These are phyloP conservation scores for Myiozetetes cayanensis DNA, from an alignment of 2,113 vertebrate species.

Conservation along the genomic window DNA sequence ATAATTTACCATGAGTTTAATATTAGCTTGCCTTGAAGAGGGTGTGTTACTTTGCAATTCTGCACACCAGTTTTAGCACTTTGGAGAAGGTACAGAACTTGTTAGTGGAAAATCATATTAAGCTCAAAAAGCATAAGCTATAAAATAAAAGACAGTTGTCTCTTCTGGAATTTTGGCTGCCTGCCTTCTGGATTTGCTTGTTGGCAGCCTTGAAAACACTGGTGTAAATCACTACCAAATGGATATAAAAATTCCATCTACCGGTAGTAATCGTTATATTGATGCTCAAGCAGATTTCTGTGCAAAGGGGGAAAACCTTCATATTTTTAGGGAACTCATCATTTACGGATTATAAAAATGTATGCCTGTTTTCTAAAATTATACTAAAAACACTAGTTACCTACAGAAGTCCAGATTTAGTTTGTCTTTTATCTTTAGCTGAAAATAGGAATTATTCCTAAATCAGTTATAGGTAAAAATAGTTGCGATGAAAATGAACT, in stretches of 20 bases:
- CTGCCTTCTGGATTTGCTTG: slow-evolving; percentile 74
- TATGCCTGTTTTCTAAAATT: not conserved
- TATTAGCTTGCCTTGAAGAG: slow-evolving; percentile 68
- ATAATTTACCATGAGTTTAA: slow-evolving; percentile 67
- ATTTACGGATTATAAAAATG: slow-evolving; percentile 11
- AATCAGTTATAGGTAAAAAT: not conserved
- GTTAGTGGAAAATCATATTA: slow-evolving; percentile 78
- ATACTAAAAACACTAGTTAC: not conserved
- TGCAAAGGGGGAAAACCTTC: slow-evolving; percentile 18
- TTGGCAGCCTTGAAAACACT: slow-evolving; percentile 73
- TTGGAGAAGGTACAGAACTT: slow-evolving; percentile 73
- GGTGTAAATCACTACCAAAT: slow-evolving; percentile 80
- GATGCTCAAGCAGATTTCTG: slow-evolving; percentile 67
- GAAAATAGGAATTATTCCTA: not conserved
- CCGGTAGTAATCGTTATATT: slow-evolving; percentile 66
- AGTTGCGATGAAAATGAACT: not conserved
- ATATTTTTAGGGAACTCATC: slow-evolving; percentile 15
- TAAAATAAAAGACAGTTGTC: slow-evolving; percentile 81
- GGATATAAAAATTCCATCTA: slow-evolving; percentile 74
- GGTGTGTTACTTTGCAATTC: slow-evolving; percentile 65
- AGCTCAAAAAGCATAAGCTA: slow-evolving; percentile 74
- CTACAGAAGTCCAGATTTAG: not conserved
- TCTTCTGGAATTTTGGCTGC: slow-evolving; percentile 74
- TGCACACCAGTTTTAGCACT: slow-evolving; percentile 64
- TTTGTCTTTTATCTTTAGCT: not conserved